phyloP scores from a whole-genome alignment of 1,140 invertebrate genomes.

The Lamellibrachia luymesi region DNA sequence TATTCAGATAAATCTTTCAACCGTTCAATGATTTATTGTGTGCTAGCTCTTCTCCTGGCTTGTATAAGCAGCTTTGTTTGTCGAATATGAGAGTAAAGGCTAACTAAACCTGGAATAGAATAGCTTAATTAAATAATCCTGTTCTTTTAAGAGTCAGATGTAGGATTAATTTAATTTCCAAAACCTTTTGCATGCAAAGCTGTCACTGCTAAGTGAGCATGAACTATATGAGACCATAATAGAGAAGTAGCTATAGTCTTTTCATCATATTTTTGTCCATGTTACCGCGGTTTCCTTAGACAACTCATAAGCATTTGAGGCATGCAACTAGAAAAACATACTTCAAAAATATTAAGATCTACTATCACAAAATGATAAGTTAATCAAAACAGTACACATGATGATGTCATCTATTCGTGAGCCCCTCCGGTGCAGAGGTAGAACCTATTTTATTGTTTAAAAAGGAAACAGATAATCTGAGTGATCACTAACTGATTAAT shows the following conservation, averaged over 20 bases:
- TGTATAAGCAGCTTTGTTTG: not conserved
- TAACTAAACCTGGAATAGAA: not conserved
- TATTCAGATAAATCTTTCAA: not conserved
- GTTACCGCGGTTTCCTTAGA: not conserved
- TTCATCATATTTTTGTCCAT: not conserved
- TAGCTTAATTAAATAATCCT: not conserved
- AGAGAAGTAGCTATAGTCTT: not conserved
- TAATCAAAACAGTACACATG: too few species aligned
- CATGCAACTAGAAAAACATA: too few species aligned
- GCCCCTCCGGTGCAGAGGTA: too few species aligned
- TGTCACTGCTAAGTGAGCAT: too few species aligned
- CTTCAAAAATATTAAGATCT: too few species aligned
- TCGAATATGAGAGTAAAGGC: not conserved
- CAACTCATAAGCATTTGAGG: too few species aligned
- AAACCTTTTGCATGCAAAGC: not conserved
- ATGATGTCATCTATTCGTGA: too few species aligned
- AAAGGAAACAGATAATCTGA: too few species aligned
- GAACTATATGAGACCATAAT: not conserved
- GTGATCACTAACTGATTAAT: too few species aligned
- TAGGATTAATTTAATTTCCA: not conserved
- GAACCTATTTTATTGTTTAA: too few species aligned
- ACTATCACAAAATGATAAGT: too few species aligned
- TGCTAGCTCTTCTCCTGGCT: not conserved
- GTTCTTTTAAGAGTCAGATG: not conserved
- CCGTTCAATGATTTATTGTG: not conserved